These are phyloP conservation scores for Pristionchus entomophagus DNA, from an alignment of 2,888 invertebrate genomes.

Conservation along the genomic window DNA sequence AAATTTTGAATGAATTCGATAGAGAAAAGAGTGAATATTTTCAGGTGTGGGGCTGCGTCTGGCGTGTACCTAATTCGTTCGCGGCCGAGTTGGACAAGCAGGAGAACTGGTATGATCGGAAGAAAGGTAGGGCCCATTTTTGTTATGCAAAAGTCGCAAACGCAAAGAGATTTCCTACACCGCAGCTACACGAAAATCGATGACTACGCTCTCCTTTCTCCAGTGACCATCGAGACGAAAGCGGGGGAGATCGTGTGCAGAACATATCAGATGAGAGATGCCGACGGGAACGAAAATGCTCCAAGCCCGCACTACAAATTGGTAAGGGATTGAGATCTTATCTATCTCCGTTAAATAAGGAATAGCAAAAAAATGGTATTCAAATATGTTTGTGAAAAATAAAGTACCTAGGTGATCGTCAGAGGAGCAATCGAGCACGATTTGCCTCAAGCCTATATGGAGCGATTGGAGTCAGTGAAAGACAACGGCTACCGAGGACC, in stretches of 20 bases:
- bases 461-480: background rate
- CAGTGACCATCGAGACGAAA: constrained; percentile 33
- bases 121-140: background rate
- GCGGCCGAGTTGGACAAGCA: constrained; percentile 34
- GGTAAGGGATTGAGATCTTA: background rate
- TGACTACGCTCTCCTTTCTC: background rate
- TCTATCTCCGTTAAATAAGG: too few species aligned
- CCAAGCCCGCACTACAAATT: constrained; percentile 44
- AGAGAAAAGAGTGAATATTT: too few species aligned
- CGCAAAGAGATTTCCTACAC: too few species aligned
- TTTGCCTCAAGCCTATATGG: constrained; percentile 24
- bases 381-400: too few species aligned
- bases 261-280: constrained; percentile 29
- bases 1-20: too few species aligned
- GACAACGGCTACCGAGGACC: constrained; percentile 36
- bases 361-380: too few species aligned
- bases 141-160: too few species aligned
- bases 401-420: constrained; percentile 34
- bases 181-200: background rate
- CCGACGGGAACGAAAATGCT: constrained; percentile 19
- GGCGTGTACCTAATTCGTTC: constrained; percentile 47
- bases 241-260: background rate
- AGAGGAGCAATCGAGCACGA: constrained; percentile 38
- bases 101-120: constrained; percentile 41
- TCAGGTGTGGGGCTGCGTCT: constrained; percentile 48